phyloP scores from a whole-genome alignment of 1,140 invertebrate species.

The Meloidogyne hapla region DNA sequence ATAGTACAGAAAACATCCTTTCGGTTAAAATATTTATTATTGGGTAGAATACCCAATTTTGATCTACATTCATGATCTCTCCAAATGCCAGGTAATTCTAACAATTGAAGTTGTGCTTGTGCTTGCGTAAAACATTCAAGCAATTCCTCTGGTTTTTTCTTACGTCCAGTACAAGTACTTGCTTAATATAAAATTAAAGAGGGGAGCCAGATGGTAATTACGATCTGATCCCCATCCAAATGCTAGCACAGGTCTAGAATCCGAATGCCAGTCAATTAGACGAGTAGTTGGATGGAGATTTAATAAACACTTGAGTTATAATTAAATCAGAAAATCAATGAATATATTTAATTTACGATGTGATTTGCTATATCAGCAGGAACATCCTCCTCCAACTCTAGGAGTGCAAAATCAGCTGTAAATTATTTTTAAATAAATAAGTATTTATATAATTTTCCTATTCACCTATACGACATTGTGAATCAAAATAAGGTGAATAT shows the following conservation, averaged over 20 bases:
- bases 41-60: neutral
- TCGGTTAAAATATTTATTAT: neutral
- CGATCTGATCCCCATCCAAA: slow-evolving; percentile 9
- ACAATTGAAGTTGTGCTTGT: neutral
- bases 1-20: slow-evolving; percentile 13
- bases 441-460: too few species aligned
- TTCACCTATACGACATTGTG: neutral
- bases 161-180: too few species aligned
- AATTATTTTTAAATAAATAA: slow-evolving; percentile 9
- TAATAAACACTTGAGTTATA: neutral
- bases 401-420: slow-evolving; percentile 2
- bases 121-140: neutral
- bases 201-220: neutral
- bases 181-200: too few species aligned
- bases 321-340: too few species aligned
- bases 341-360: slow-evolving; percentile 3
- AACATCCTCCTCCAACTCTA: slow-evolving; percentile 19
- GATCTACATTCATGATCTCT: neutral
- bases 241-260: slow-evolving; percentile 1
- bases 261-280: neutral
- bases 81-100: slow-evolving; percentile 11
- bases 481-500: neutral
- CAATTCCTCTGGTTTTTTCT: too few species aligned
- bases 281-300: neutral
- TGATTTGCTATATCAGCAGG: slow-evolving; percentile 15